phyloP scores from a whole-genome alignment of 35 echinoderm and acorn worm genomes.

The Heliocidaris tuberculata region DNA sequence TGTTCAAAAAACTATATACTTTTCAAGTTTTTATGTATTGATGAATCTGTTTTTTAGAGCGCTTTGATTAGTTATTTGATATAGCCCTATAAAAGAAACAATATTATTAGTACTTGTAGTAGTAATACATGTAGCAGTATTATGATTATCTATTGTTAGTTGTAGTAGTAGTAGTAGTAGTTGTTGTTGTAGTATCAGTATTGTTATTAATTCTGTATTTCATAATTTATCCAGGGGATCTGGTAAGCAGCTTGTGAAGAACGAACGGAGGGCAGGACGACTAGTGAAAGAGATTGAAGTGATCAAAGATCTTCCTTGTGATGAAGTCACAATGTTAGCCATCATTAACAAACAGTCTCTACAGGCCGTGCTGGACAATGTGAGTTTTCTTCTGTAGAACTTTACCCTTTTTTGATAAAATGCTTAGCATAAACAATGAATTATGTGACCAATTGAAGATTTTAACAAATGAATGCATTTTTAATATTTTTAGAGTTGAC shows the following conservation, averaged over 20 bases:
- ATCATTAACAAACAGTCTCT: conserved; percentile 30
- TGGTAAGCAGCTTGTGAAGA: conserved; percentile 59
- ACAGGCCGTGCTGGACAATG: conserved; percentile 54
- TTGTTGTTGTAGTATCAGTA: neutral
- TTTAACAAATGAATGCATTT: neutral
- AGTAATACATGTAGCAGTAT: too few species aligned
- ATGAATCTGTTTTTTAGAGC: too few species aligned
- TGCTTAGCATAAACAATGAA: neutral
- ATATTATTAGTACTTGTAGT: neutral
- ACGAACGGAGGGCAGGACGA: conserved; percentile 48
- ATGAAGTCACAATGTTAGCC: conserved; percentile 54
- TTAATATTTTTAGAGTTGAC: neutral
- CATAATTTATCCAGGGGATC: conserved; percentile 48
- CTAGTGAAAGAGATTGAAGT: conserved; percentile 61
- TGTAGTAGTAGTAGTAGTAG: neutral
- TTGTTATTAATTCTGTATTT: neutral
- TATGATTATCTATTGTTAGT: neutral
- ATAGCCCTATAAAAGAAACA: neutral
- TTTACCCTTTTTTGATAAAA: neutral
- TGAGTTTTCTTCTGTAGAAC: neutral
- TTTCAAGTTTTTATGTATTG: too few species aligned
- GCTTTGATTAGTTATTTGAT: neutral
- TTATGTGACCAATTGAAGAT: too few species aligned
- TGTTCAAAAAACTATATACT: neutral
- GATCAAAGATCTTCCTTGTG: conserved; percentile 61